phyloP scores from a whole-genome alignment of 2,797 vertebrate species.

The Artibeus jamaicensis region DNA sequence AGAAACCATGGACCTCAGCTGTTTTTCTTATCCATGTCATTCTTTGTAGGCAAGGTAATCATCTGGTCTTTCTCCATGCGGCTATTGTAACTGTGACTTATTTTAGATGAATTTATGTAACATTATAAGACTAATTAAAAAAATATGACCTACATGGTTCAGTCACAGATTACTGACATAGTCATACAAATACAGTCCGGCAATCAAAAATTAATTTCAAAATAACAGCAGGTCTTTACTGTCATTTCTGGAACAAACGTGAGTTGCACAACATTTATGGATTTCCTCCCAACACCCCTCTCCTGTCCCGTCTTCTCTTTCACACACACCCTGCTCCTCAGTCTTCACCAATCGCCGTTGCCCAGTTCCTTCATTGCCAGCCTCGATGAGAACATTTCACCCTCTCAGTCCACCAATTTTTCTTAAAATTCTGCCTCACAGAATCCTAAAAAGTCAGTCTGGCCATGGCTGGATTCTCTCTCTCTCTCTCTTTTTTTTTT shows the following conservation, averaged over 20 bases:
- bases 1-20: neutral
- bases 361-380: neutral
- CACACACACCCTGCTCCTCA: neutral
- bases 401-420: neutral
- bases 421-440: neutral
- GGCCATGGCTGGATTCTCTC: neutral
- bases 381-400: neutral
- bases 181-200: neutral
- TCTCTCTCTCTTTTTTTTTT: too few relatives aligned
- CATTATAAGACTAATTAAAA: slow-evolving; percentile 7
- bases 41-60: neutral
- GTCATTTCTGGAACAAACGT: neutral
- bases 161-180: neutral
- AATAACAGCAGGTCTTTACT: neutral
- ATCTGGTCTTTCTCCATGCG: neutral
- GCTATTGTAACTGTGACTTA: neutral
- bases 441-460: neutral
- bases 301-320: neutral
- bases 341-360: neutral
- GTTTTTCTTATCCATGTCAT: neutral
- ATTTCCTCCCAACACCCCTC: neutral
- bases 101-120: neutral
- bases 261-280: neutral
- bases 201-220: slow-evolving; percentile 28
- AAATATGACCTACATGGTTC: neutral